Conservation (phyloP, 2,113 vertebrate species). For the Nipponia nippon region DNA sequence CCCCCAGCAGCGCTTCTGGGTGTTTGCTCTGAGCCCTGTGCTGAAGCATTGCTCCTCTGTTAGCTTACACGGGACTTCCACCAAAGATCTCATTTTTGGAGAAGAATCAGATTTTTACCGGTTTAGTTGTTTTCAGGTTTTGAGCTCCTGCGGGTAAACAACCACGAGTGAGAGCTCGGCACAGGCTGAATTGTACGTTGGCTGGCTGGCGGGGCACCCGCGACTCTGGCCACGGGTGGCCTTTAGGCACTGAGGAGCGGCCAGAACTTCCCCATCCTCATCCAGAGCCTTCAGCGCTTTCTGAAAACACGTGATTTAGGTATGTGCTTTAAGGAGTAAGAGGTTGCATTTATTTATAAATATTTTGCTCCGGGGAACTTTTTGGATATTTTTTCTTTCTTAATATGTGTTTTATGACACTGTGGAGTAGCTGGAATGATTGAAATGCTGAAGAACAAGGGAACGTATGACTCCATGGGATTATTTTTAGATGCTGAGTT, state of each 20-base stretch:
- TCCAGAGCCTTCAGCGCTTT: background rate
- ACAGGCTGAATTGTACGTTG: background rate
- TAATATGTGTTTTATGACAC: background rate
- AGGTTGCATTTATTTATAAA: background rate
- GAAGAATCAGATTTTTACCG: background rate
- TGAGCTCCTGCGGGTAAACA: background rate
- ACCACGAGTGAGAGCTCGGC: background rate
- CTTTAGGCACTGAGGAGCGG: background rate
- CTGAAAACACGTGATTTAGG: background rate
- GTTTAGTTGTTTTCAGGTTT: background rate
- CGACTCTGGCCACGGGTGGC: background rate
- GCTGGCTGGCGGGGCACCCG: background rate
- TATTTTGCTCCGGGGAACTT: background rate
- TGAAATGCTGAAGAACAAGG: conserved; percentile 3
- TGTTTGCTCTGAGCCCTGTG: background rate
- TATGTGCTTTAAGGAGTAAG: background rate
- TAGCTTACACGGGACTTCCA: background rate
- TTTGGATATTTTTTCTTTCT: background rate
- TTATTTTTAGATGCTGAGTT: conserved; percentile 30
- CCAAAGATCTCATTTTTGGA: background rate
- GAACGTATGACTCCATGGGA: background rate
- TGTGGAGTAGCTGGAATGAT: conserved; percentile 5
- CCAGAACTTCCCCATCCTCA: background rate
- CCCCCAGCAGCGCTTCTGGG: background rate
- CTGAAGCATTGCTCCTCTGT: background rate